phyloP scores from a whole-genome alignment of 2,113 vertebrate species.

The Strix uralensis region DNA sequence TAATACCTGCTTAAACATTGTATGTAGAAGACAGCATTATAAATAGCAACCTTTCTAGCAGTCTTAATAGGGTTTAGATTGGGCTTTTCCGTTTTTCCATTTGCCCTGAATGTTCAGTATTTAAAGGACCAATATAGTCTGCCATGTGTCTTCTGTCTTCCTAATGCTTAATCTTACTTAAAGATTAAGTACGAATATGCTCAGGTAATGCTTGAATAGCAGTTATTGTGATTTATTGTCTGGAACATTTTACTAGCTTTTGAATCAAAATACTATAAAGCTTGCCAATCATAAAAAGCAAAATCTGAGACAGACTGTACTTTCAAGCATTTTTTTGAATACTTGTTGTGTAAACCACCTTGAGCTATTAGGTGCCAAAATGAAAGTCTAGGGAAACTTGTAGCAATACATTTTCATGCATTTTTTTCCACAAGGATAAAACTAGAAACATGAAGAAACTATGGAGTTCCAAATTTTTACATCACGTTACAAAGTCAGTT shows the following conservation, averaged over 20 bases:
- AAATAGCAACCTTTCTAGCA: neutral
- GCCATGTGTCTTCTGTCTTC: neutral
- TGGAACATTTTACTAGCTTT: neutral
- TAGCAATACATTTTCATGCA: neutral
- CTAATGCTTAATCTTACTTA: neutral
- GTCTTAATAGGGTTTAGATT: neutral
- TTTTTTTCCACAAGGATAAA: neutral
- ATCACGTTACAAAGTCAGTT: neutral
- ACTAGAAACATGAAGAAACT: neutral
- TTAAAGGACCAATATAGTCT: neutral
- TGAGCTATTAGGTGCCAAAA: conserved; percentile 3
- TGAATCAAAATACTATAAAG: neutral
- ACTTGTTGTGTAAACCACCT: neutral
- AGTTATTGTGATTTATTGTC: neutral
- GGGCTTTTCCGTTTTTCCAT: neutral
- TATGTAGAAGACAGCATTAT: neutral
- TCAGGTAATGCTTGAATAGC: neutral
- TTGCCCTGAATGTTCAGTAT: neutral
- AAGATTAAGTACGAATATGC: neutral
- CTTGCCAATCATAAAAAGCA: neutral
- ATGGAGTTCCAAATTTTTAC: neutral
- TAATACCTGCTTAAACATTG: neutral
- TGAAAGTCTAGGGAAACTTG: neutral
- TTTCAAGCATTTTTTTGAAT: neutral
- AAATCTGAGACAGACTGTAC: neutral